Evolutionary conservation across 2,797 vertebrate genomes (phyloP).

Genomic region (Tarsius wallacei): DNA sequence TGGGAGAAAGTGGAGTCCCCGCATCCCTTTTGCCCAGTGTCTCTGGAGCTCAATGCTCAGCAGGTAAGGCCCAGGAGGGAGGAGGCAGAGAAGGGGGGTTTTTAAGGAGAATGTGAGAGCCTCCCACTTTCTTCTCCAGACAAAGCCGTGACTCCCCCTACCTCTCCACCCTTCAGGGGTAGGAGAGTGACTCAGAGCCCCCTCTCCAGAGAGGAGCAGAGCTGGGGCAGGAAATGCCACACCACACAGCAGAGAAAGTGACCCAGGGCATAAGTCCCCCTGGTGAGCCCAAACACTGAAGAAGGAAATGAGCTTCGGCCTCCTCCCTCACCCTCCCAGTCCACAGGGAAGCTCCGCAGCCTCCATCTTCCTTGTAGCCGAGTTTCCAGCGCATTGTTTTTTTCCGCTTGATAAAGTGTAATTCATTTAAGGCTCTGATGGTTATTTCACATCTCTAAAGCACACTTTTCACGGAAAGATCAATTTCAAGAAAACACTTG

Average conservation of each 20-base stretch:
- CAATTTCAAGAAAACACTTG: constrained; percentile 70
- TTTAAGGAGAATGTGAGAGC: neutral
- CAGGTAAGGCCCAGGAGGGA: neutral
- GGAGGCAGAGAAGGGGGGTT: neutral
- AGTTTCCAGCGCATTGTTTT: constrained; percentile 85
- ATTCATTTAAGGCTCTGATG: constrained; percentile 85
- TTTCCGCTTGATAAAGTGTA: constrained; percentile 82
- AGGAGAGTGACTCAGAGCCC: neutral
- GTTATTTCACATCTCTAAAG: constrained; percentile 85
- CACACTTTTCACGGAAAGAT: constrained; percentile 84
- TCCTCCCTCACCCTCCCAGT: accelerated
- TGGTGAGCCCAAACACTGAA: neutral
- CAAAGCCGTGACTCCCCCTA: neutral
- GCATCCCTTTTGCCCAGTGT: neutral
- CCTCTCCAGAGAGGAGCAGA: neutral
- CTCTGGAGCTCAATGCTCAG: neutral
- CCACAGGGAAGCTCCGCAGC: neutral
- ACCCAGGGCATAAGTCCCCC: accelerated
- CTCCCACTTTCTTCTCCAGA: neutral
- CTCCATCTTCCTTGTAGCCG: constrained; percentile 41
- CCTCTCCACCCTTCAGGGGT: neutral
- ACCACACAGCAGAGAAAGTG: neutral
- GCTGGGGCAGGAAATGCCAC: neutral
- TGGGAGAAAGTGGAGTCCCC: neutral
- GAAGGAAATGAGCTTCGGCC: neutral